Evolutionary conservation across 92 coral and sea anemone species (phyloP).

Genomic region (Plumapathes pennacea): DNA sequence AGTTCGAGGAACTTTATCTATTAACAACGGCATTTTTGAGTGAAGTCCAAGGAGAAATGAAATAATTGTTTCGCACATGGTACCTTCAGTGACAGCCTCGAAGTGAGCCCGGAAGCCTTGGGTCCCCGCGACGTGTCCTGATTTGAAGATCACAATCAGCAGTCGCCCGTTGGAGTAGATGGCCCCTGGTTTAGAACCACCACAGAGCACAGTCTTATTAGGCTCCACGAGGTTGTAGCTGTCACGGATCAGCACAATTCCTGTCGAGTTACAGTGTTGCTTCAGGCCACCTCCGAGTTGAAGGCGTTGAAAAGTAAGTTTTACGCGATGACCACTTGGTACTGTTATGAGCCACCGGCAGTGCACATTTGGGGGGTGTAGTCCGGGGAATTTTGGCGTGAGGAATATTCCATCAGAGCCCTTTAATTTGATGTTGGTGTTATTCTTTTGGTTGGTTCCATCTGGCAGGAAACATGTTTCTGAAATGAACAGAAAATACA

Average conservation of each 20-base stretch:
- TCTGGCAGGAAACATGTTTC: no score
- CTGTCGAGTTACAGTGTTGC: slow-evolving; percentile 5
- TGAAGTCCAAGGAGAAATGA: not conserved
- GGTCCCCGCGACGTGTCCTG: not conserved
- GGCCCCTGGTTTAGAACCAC: slow-evolving; percentile 5
- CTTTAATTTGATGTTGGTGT: slow-evolving; percentile 13
- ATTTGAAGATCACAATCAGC: slow-evolving; percentile 11
- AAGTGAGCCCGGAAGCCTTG: slow-evolving; percentile 13
- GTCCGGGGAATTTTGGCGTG: not conserved
- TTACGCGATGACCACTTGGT: slow-evolving; percentile 32
- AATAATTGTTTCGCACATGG: not conserved
- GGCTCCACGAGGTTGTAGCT: slow-evolving; percentile 20
- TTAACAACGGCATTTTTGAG: not conserved
- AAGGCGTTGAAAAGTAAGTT: slow-evolving; percentile 10
- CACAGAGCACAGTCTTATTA: slow-evolving; percentile 15
- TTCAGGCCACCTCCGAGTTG: slow-evolving; percentile 4
- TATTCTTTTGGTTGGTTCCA: no score
- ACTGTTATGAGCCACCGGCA: slow-evolving; percentile 34
- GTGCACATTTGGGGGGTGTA: not conserved
- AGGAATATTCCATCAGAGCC: slow-evolving; percentile 7
- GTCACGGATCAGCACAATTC: slow-evolving; percentile 20
- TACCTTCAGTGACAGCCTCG: slow-evolving; percentile 22
- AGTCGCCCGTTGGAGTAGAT: slow-evolving; percentile 17
- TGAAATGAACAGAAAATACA: no score
- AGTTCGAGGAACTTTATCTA: no score